phyloP scores from a whole-genome alignment of 2,797 vertebrate species.

The Adrianichthys oophorus region DNA sequence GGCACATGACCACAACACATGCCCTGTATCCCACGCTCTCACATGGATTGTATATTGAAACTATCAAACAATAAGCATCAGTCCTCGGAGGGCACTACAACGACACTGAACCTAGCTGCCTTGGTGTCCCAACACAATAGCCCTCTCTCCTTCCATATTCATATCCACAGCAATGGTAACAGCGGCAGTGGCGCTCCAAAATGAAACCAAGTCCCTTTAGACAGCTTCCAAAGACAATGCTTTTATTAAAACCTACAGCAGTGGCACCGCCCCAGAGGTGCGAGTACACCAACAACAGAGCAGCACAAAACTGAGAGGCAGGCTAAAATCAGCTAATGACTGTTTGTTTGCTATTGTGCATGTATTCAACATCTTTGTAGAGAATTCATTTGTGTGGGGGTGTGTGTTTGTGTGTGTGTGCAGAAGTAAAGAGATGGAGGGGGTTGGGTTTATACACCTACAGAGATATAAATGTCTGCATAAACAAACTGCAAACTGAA shows the following conservation, averaged over 20 bases:
- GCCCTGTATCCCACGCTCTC: slow-evolving; percentile 9
- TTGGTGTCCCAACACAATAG: slow-evolving; percentile 73
- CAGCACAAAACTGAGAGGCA: slow-evolving; percentile 62
- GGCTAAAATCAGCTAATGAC: slow-evolving; percentile 73
- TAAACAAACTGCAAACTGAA: too few species aligned
- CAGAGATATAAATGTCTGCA: too few species aligned
- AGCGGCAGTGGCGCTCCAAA: slow-evolving; percentile 53
- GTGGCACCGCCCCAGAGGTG: slow-evolving; percentile 67
- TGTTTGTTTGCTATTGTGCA: slow-evolving; percentile 68
- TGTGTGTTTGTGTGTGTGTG: background rate
- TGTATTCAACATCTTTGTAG: slow-evolving; percentile 43
- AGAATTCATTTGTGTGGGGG: slow-evolving; percentile 26
- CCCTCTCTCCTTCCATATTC: slow-evolving; percentile 68
- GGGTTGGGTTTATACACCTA: background rate
- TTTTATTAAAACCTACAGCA: slow-evolving; percentile 85
- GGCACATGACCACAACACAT: slow-evolving; percentile 25
- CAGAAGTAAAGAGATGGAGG: slow-evolving; percentile 10
- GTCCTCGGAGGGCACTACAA: slow-evolving; percentile 66
- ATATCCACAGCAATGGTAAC: slow-evolving; percentile 52
- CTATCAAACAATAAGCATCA: slow-evolving; percentile 80
- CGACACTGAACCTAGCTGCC: slow-evolving; percentile 76
- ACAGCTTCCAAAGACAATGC: slow-evolving; percentile 82
- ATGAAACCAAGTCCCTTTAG: slow-evolving; percentile 78
- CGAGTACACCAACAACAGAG: slow-evolving; percentile 65
- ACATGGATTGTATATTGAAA: slow-evolving; percentile 74